Evolutionary conservation across 2,888 invertebrate species (phyloP), one percentile per base, ranked within the genome.

Genomic region (Drosophila paranaensis): DNA sequence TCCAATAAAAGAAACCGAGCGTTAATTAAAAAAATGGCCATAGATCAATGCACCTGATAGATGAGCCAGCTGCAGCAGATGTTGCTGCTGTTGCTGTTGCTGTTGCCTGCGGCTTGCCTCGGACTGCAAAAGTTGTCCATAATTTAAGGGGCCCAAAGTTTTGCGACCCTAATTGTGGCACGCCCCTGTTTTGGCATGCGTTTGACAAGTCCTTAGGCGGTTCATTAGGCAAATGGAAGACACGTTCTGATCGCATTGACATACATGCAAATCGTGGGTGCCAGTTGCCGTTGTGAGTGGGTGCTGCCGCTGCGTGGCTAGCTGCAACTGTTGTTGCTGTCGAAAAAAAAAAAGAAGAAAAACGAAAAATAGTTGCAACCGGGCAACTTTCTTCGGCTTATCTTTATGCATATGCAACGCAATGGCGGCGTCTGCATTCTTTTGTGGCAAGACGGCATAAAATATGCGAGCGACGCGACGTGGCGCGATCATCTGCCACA

Each of bases 1-100:
- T 73, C 70, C 77, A 82, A 82, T 85, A 82, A 90, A 87, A 88
- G 90, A 81, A 90, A 90, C 86, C 74, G 79, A 82, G 83, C 90
- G 87, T 90, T 87, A 87, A 87, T 87, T 87, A 87, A 87, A 90
- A 88, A 90, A 87, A 82, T 88, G 72, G 77, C 82, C 77, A 86
- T 82, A 90, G 87, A 87, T 87, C 90, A 89, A 90, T 87, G 89
- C 90, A 87, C 89, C 90, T 88, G 87, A 87, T 87, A 86, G 76
- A 79, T 87, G 75, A 71, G 75, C 77, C 56, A 20, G 56, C 43
- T 43, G 54, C 20, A 14, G 56, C 3, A 33, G 33, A n/a, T 1
- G 37, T 4, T 14, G 35, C 35, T 3, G 27, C 20, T 9, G 8
- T 2, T 20, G 20, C 8, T n/a, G n/a, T 20, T 35, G 53, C 37